These are phyloP conservation scores for Corvus cornix DNA, from an alignment of 2,113 vertebrate species.

Conservation along the genomic window DNA sequence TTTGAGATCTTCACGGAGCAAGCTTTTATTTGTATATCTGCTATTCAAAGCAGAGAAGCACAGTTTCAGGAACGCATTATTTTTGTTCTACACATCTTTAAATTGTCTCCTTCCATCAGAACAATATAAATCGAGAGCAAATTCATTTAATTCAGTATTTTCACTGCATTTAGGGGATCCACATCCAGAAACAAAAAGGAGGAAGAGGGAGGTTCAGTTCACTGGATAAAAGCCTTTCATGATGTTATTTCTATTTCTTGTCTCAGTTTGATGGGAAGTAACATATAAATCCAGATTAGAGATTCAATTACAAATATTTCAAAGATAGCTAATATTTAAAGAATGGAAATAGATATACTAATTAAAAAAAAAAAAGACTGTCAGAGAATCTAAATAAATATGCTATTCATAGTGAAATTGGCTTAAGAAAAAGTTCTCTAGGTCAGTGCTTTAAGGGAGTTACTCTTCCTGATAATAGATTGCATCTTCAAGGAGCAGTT, in stretches of 20 bases:
- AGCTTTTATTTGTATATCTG: not conserved
- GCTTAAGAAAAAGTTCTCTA: not conserved
- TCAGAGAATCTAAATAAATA: not conserved
- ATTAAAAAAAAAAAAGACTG: not conserved
- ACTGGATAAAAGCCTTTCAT: not conserved
- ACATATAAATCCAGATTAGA: not conserved
- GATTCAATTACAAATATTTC: not conserved
- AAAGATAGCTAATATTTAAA: not conserved
- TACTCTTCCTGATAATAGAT: not conserved
- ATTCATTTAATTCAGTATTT: not conserved
- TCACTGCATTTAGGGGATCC: not conserved
- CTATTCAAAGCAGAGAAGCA: not conserved
- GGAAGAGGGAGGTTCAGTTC: not conserved
- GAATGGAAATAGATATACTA: not conserved
- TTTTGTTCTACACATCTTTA: not conserved
- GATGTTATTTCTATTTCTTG: not conserved
- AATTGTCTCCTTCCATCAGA: not conserved
- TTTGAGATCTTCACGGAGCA: not conserved
- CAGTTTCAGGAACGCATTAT: not conserved
- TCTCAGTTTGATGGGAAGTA: not conserved
- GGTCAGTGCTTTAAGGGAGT: not conserved
- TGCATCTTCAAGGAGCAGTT: not conserved
- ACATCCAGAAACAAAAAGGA: not conserved
- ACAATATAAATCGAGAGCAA: not conserved
- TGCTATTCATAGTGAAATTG: not conserved